These are phyloP conservation scores for Terrapene triunguis DNA, from an alignment of 2,113 vertebrate species.

Conservation along the genomic window DNA sequence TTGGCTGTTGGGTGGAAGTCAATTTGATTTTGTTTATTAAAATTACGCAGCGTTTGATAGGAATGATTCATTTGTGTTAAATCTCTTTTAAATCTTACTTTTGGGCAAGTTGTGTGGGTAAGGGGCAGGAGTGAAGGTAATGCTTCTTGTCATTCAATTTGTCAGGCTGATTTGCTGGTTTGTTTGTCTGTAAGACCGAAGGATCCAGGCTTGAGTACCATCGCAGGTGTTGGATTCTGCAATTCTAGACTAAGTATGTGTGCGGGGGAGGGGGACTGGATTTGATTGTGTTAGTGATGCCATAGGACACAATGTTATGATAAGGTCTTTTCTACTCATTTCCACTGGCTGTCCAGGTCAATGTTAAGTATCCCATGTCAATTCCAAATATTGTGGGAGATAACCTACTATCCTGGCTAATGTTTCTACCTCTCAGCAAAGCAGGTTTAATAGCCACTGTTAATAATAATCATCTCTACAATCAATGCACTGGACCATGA, in stretches of 20 bases:
- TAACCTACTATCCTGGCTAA: background rate
- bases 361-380: background rate
- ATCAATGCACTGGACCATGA: background rate
- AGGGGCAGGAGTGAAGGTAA: background rate
- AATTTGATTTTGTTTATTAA: background rate
- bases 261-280: background rate
- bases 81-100: background rate
- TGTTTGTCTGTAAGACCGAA: background rate
- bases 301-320: background rate
- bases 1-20: background rate
- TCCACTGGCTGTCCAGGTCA: background rate
- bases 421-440: background rate
- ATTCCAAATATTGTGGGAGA: background rate
- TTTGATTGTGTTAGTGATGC: background rate
- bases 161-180: background rate
- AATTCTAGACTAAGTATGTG: background rate
- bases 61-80: background rate
- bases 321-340: too few relatives aligned
- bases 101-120: background rate
- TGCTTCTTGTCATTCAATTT: background rate
- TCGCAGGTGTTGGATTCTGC: background rate
- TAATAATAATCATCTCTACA: background rate
- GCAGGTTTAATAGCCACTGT: background rate
- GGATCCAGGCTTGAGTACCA: background rate
- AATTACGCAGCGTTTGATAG: background rate